Base-by-base conservation (phyloP, 2,888 invertebrate species). In the Helicoverpa assulta region DNA sequence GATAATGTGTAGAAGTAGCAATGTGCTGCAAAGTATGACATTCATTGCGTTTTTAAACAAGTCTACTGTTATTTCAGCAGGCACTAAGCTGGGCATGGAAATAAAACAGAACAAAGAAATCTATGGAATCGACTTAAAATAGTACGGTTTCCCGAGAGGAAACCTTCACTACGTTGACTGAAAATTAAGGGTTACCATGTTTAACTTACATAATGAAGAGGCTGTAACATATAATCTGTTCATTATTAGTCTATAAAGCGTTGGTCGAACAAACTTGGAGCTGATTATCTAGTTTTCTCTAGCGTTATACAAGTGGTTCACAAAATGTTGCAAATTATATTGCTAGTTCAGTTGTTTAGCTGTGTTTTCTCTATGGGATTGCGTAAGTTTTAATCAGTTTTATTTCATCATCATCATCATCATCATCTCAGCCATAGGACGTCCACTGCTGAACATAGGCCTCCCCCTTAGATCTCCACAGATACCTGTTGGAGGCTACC, bases 221-320 rank as follows among this genome's bases (percentile, higher is more conserved):
- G 76, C 79, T 83, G 78, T 72, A 77, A 85, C 89, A 53, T 90
- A 76, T 88, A 91, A 91, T 93, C 92, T 90, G 83, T 81, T 53
- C 58, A 67, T 77, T 80, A 81, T 83, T 86, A 79, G 88, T 88
- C 89, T 90, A 92, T 91, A 92, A 87, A 92, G 85, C 78, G 71
- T 62, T 59, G 74, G 74, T 81, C 81, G 83, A 75, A 72, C 59
- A 56, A 52, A 63, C 70, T 57, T 68, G 76, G 71, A 73, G 75
- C 82, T 88, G 86, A n/a, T 87, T 81, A 70, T 67, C 78, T 58
- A 73, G 80, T 77, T 85, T 83, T 71, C 54, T 63, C 51, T 76
- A 83, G 86, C 80, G 80, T 66, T 71, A 81, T 71, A 29, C 74
- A 83, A 83, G 80, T 78, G 81, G 82, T 81, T 76, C 71, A 26